Evolutionary conservation across 1,140 invertebrate genomes (phyloP).

Genomic region (Laupala kohalensis): DNA sequence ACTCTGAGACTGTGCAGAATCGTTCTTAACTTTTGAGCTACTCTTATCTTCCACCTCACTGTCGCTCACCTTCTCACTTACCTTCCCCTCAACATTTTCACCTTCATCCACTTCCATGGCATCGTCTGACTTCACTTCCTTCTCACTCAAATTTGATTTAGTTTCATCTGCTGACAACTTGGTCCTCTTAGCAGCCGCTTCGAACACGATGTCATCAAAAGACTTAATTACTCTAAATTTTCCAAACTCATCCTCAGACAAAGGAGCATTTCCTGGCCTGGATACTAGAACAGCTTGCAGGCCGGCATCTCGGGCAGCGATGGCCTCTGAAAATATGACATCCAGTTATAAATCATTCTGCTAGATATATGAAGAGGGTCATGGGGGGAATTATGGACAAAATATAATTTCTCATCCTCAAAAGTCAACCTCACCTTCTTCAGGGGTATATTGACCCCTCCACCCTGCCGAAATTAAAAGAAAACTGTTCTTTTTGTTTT

Average conservation of each 20-base stretch:
- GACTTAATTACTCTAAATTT: conserved; percentile 42
- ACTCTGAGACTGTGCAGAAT: not conserved
- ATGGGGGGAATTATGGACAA: too few relatives aligned
- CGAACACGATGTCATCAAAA: conserved; percentile 35
- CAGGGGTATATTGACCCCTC: too few relatives aligned
- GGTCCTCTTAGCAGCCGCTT: conserved; percentile 26
- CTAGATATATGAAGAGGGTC: too few relatives aligned
- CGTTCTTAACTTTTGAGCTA: not conserved
- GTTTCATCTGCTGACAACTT: conserved; percentile 18
- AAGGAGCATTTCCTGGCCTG: conserved; percentile 60
- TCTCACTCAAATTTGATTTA: not conserved
- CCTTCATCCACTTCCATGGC: not conserved
- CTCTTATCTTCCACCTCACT: not conserved
- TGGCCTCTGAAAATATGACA: conserved; percentile 61
- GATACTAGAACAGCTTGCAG: conserved; percentile 49
- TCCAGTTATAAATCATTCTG: too few relatives aligned
- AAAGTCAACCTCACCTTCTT: too few relatives aligned
- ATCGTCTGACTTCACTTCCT: not conserved
- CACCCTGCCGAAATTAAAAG: too few relatives aligned
- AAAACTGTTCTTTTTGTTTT: too few relatives aligned
- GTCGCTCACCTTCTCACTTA: not conserved
- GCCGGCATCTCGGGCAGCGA: conserved; percentile 62
- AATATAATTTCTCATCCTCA: too few relatives aligned
- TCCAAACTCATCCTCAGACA: conserved; percentile 43
- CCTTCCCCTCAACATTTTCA: not conserved